Evolutionary conservation across 2,888 invertebrate genomes (phyloP), one percentile per base, ranked within the genome.

Genomic region (Drosophila multiciliata): DNA sequence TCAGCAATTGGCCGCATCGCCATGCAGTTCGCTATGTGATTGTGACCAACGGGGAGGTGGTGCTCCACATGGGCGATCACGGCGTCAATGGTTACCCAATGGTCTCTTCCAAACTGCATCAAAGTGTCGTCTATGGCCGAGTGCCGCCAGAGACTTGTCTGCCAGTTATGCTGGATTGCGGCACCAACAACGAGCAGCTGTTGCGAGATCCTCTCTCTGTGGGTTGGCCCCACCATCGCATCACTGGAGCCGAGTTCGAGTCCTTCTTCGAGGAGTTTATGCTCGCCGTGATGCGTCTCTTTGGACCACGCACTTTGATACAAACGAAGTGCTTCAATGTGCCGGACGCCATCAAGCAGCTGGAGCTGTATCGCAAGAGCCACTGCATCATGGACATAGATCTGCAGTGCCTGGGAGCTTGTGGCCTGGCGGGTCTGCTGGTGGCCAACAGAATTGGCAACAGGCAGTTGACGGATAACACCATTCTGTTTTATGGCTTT

Each of bases 181-280:
- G 87, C 53, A 89, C 86, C 1, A 48, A 87, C 29, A 90, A 89
- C 12, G 64, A 67, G 8, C 1, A 23, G 0, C 26, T 86, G 17
- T 23, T 64, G 0, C 3, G 53, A 0, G 62, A 75, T 42, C 3
- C 17, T 0, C 0, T 8, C 0, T 87, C 90, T 29, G 7, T 61
- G 20, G 87, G 87, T 0, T 0, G 89, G 5, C 58, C 9, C 6
- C 53, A 78, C 23, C 55, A 2, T 0, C 90, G 87, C 0, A 9
- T 49, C 8, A 9, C 54, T 0, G 50, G 48, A 0, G 8, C 52
- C 0, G 65, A 75, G 0, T 80, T 52, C 20, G 60, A 72, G 0
- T 50, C 63, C 8, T 68, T 87, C 20, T 82, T 87, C 15, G 86
- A 89, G 54, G 87, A 87, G 55, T 85, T 87, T 35, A 69, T 65